Base-by-base conservation (phyloP, 2,888 invertebrate genomes). In the Galerucella calmariensis region DNA sequence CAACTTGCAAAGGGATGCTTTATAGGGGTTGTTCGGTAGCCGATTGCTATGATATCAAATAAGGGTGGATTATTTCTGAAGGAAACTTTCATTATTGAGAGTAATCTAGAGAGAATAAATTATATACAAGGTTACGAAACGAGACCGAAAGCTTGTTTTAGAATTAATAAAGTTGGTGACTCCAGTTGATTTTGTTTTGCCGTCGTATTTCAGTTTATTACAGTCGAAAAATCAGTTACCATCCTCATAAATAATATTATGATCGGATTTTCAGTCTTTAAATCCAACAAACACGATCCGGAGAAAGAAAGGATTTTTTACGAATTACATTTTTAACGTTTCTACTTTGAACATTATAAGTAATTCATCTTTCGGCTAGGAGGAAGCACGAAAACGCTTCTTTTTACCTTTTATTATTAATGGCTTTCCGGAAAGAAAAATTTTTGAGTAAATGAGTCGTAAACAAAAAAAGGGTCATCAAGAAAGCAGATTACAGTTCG, bases 381-480 rank as follows among this genome's bases (percentile, higher is more conserved):
- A 79, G 79, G 80, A 79, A 78, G 77, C 77, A 79, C 74, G 78
- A 76, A 76, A 78, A 75, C 71, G 76, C 75, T 72, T 76, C 72
- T 72, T 79, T 65, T 79, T 78, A 79, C 79, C 78, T 80, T 81
- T 81, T 82, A 82, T 84, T 82, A 84, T 84, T 84, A 83, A 84
- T 82, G 80, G 78, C 77, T 78, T 80, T 80, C 80, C 81, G 78
- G 80, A 76, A 81, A 82, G 83, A 84, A 83, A 84, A 84, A 83
- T 84, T 83, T 82, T 81, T 78, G 82, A 85, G 84, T 85, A 86
- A 86, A 86, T 86, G 86, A 86, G 84, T 84, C 85, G 86, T 86
- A 85, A 86, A 86, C 85, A 85, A 86, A 86, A 85, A 84, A 85
- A 82, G 83, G 84, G 82, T 84, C 84, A 85, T 85, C 86, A 84